Conservation (phyloP, 37 sponge, comb jelly and placozoan genomes). For the Beroe ovata region DNA sequence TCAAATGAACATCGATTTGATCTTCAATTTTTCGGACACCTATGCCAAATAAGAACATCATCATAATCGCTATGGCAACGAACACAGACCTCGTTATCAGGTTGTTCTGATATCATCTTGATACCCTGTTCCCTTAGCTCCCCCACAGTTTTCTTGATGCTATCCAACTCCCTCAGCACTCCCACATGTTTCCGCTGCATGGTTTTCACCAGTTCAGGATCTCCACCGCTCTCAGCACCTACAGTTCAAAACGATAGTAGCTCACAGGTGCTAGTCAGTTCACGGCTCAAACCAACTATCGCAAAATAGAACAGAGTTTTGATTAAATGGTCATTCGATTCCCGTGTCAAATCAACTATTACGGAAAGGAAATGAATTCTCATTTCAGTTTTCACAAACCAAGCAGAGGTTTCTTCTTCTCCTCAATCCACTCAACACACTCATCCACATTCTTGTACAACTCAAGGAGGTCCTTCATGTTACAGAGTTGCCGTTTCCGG, state of each 20-base stretch:
- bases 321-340: no score
- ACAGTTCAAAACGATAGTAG: not conserved
- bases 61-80: no score
- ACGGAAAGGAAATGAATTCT: no score
- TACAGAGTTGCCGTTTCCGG: not conserved
- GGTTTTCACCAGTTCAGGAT: slow-evolving; percentile 27
- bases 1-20: no score
- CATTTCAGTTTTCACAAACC: not conserved
- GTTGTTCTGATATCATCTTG: not conserved
- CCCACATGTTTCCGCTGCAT: slow-evolving; percentile 66
- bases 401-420: slow-evolving; percentile 62
- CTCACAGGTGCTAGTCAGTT: no score
- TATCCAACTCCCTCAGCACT: slow-evolving; percentile 26
- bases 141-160: slow-evolving; percentile 9
- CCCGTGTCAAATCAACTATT: no score
- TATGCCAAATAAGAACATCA: no score
- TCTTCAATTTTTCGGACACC: no score
- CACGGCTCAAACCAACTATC: no score
- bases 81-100: not conserved
- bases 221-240: slow-evolving; percentile 34
- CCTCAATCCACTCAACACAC: slow-evolving; percentile 67
- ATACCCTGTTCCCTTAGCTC: slow-evolving; percentile 7
- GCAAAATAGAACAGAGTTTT: no score
- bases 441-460: slow-evolving; percentile 31
- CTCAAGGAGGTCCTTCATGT: slow-evolving; percentile 32